These are phyloP conservation scores for Pecten maximus DNA, from an alignment of 2,888 invertebrate genomes.

Conservation along the genomic window DNA sequence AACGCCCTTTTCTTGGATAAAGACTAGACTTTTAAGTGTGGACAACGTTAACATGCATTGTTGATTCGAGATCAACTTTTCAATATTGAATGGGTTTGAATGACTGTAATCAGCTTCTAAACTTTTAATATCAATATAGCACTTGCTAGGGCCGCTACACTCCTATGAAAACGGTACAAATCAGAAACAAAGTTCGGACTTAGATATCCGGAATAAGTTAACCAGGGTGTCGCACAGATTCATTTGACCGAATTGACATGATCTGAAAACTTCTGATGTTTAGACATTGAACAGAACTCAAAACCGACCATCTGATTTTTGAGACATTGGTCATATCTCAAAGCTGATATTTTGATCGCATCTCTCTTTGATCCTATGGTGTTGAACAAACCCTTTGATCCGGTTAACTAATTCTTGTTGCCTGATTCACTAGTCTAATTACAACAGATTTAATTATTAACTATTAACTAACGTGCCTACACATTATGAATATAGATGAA, in stretches of 20 bases:
- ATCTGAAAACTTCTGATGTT: too few relatives aligned
- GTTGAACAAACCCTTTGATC: background rate
- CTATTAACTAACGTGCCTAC: background rate
- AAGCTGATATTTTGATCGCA: background rate
- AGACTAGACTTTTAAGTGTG: background rate
- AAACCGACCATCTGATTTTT: too few relatives aligned
- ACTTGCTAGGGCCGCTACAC: background rate
- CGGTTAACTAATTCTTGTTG: background rate
- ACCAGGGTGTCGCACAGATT: too few relatives aligned
- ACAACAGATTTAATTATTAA: background rate
- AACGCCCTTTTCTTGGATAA: background rate
- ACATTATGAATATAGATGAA: background rate
- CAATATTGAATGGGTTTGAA: background rate
- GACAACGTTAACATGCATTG: background rate
- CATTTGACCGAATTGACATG: too few relatives aligned
- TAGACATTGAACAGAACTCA: too few relatives aligned
- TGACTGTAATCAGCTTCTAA: background rate
- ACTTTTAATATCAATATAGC: slow-evolving; percentile 18
- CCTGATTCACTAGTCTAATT: background rate
- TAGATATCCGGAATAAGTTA: background rate
- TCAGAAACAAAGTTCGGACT: background rate
- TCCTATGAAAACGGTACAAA: background rate
- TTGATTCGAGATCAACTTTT: background rate
- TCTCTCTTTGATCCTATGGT: slow-evolving; percentile 36
- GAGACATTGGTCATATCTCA: too few relatives aligned